Conservation (phyloP, 2,797 vertebrate species). For the Eulemur albifrons region DNA sequence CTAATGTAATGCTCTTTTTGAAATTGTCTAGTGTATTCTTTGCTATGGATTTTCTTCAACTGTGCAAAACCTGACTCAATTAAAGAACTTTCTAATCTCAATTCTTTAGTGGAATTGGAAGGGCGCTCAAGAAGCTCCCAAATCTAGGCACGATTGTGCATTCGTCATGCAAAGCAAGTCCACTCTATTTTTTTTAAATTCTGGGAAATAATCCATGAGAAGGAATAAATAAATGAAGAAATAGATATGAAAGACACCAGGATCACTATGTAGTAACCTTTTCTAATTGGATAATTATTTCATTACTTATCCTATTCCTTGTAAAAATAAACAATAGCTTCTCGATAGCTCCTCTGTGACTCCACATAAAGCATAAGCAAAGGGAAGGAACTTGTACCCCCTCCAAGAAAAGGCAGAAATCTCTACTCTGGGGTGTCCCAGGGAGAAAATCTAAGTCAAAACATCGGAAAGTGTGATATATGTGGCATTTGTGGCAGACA, state of each 20-base stretch:
- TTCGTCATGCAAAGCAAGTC: background rate
- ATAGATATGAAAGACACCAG: background rate
- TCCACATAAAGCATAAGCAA: background rate
- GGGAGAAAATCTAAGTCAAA: background rate
- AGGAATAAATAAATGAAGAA: background rate
- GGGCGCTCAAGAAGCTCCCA: background rate
- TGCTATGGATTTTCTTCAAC: slow-evolving; percentile 44
- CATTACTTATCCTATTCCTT: background rate
- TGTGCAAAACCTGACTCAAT: slow-evolving; percentile 31
- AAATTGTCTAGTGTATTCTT: slow-evolving; percentile 45
- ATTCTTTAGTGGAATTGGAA: background rate
- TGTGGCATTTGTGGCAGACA: background rate
- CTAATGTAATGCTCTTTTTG: slow-evolving; percentile 31
- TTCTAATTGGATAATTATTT: background rate
- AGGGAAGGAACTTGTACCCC: background rate
- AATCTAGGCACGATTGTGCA: background rate
- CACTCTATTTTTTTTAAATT: background rate
- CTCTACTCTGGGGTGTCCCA: background rate
- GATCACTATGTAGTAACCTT: background rate
- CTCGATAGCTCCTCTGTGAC: background rate
- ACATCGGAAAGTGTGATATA: background rate
- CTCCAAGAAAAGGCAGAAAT: background rate
- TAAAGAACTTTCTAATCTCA: slow-evolving; percentile 4
- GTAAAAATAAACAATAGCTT: background rate
- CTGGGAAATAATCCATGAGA: background rate